Percentiles rank a stretch among this genome's conserved stretches.
Conservation (phyloP, 2,113 vertebrate species). For the Upupa epops region DNA sequence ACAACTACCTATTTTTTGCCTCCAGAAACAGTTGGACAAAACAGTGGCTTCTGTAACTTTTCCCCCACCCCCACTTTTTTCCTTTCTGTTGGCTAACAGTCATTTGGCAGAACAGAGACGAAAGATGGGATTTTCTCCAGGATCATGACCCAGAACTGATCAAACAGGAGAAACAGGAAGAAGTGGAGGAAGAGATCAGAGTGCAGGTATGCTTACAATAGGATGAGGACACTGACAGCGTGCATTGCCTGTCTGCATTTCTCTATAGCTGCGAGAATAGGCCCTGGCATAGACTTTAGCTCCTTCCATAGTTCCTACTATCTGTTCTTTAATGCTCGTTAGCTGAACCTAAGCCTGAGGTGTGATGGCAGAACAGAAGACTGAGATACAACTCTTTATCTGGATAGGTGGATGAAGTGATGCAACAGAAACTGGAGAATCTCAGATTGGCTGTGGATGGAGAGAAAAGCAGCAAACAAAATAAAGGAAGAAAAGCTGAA, state of each 20-base stretch:
- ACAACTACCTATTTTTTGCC: neutral
- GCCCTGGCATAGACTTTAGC: neutral
- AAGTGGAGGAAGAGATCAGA: slow-evolving; percentile 83
- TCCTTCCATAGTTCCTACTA: neutral
- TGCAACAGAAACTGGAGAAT: slow-evolving; percentile 81
- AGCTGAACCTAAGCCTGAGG: neutral
- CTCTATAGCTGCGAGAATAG: neutral
- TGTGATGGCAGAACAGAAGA: neutral
- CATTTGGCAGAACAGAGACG: slow-evolving; percentile 79
- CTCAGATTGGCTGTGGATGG: slow-evolving; percentile 78
- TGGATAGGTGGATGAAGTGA: slow-evolving; percentile 82
- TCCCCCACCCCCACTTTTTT: neutral
- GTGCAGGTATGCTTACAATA: slow-evolving; percentile 75
- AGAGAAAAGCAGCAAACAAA: slow-evolving; percentile 57
- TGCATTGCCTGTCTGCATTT: neutral
- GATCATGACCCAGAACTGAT: slow-evolving; percentile 80
- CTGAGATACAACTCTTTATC: neutral
- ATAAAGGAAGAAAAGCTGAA: slow-evolving; percentile 55
- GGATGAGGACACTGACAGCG: neutral
- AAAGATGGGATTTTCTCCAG: slow-evolving; percentile 77
- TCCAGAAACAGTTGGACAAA: neutral
- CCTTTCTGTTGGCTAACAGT: slow-evolving; percentile 64
- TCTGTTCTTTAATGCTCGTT: neutral
- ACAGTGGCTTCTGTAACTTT: neutral
- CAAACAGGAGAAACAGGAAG: slow-evolving; percentile 77